Conservation (phyloP, 1,140 invertebrate species). For the Pissodes strobi region DNA sequence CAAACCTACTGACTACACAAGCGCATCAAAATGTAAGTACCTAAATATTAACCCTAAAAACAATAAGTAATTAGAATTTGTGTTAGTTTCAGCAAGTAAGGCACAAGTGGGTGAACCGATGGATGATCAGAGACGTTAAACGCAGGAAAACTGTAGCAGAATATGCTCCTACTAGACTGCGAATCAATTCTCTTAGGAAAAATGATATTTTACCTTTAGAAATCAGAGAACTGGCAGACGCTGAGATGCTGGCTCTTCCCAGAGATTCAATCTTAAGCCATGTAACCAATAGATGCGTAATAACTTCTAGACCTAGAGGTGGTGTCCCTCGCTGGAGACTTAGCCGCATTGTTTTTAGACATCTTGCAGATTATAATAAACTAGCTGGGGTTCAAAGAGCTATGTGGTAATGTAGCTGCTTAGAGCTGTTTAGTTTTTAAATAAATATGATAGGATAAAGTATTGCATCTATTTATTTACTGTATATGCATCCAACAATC, state of each 20-base stretch:
- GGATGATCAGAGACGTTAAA: conserved; percentile 83
- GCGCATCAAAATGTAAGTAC: conserved; percentile 4
- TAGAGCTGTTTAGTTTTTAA: too few species aligned
- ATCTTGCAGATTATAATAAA: conserved; percentile 90
- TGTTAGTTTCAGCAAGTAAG: conserved; percentile 68
- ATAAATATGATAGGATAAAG: too few species aligned
- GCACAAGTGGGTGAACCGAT: conserved; percentile 73
- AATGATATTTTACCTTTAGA: conserved; percentile 81
- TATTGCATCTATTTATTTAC: neutral
- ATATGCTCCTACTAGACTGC: conserved; percentile 70
- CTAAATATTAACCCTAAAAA: neutral
- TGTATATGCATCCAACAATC: conserved; percentile 7
- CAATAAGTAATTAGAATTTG: neutral
- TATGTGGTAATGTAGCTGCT: conserved; percentile 86
- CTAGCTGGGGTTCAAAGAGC: conserved; percentile 85
- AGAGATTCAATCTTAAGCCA: conserved; percentile 69
- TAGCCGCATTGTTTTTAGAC: conserved; percentile 85
- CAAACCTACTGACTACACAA: neutral
- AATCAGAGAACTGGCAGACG: conserved; percentile 73
- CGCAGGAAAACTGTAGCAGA: conserved; percentile 73
- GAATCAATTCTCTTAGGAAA: conserved; percentile 76
- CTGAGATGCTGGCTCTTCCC: conserved; percentile 76
- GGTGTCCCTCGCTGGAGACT: conserved; percentile 76
- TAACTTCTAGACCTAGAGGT: conserved; percentile 78
- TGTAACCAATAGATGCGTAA: conserved; percentile 72